Percentiles rank a stretch among this genome's conserved stretches.
These are phyloP conservation scores for Thinocorus orbignyianus DNA, from an alignment of 2,113 vertebrate species.

Conservation along the genomic window DNA sequence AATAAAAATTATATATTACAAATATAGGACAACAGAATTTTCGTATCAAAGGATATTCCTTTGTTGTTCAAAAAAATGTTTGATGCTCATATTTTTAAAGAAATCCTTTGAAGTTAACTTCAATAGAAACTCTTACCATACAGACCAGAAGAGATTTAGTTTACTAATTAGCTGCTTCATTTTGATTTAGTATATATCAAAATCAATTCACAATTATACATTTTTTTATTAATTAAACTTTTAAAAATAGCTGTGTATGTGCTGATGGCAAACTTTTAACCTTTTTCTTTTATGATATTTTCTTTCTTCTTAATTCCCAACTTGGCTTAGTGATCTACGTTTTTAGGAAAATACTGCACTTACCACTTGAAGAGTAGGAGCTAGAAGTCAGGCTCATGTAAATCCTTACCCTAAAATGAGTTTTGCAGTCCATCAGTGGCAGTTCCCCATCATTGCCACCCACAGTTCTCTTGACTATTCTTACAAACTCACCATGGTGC, in stretches of 20 bases:
- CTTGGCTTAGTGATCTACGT: background rate
- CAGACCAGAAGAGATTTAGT: conserved; percentile 13
- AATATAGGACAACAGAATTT: conserved; percentile 59
- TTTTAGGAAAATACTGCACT: background rate
- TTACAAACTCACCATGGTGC: background rate
- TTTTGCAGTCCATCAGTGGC: background rate
- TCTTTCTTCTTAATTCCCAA: background rate
- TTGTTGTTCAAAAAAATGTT: conserved; percentile 63
- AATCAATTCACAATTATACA: conserved; percentile 33
- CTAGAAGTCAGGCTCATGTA: background rate
- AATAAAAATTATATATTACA: conserved; percentile 23
- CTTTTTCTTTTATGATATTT: conserved; percentile 6
- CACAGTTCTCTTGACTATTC: background rate
- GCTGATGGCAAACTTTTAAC: conserved; percentile 40
- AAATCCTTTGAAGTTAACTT: conserved; percentile 68
- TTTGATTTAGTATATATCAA: conserved; percentile 42
- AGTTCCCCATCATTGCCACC: background rate
- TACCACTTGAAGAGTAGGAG: background rate
- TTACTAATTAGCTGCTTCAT: conserved; percentile 57
- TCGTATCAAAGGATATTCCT: conserved; percentile 31
- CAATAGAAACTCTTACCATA: conserved; percentile 42
- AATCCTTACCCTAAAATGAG: background rate
- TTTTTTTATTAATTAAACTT: conserved; percentile 38
- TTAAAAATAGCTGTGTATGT: background rate
- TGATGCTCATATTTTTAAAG: conserved; percentile 56